These are phyloP conservation scores for Ailurus styani DNA, from an alignment of 2,113 vertebrate species.

Conservation along the genomic window DNA sequence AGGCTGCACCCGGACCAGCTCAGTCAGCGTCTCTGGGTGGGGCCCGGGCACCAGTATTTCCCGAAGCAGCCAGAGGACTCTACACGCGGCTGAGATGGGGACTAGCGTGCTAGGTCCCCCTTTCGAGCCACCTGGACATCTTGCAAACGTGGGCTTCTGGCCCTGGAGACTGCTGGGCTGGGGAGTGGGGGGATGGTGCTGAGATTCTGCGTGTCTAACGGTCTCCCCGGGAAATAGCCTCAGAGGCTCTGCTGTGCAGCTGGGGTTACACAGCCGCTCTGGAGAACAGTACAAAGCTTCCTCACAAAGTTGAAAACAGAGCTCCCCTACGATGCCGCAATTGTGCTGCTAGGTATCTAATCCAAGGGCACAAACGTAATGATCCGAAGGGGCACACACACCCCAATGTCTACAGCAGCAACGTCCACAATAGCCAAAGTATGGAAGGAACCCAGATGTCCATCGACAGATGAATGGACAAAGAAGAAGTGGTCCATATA, in stretches of 20 bases:
- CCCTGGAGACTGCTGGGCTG: background rate
- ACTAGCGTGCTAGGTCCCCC: rapidly evolving
- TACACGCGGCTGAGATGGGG: rapidly evolving
- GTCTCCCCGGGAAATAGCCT: background rate
- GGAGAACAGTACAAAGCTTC: background rate
- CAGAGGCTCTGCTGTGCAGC: background rate
- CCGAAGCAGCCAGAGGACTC: background rate
- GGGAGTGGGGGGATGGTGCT: background rate
- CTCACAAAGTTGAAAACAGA: background rate
- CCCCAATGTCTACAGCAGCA: background rate
- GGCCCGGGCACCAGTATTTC: background rate
- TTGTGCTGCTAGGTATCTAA: background rate
- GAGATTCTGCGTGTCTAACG: background rate
- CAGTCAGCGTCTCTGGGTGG: background rate
- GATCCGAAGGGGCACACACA: background rate
- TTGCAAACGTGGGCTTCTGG: rapidly evolving
- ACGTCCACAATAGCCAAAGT: background rate
- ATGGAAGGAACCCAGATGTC: background rate
- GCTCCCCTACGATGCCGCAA: background rate
- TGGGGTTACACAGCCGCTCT: background rate
- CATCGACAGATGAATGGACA: background rate
- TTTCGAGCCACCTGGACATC: background rate
- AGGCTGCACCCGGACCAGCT: background rate
- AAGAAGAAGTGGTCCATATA: background rate
- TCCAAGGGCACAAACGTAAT: background rate